Evolutionary conservation across 2,888 invertebrate species (phyloP).

Genomic region (Parasteatoda lunata): DNA sequence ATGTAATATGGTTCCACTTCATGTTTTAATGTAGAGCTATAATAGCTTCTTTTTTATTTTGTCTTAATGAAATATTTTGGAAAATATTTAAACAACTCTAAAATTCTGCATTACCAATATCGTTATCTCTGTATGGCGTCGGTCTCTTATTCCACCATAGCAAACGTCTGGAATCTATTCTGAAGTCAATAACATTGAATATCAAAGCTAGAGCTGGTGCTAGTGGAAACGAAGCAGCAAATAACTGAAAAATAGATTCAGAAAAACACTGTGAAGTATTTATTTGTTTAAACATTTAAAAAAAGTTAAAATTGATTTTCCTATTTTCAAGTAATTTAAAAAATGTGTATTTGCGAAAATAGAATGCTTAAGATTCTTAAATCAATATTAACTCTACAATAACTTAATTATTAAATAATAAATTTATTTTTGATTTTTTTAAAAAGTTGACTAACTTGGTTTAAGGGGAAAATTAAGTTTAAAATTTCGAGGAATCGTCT

Average conservation of each 20-base stretch:
- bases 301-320: too few species aligned
- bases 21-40: too few species aligned
- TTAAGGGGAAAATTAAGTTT: neutral
- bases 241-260: slow-evolving; percentile 73
- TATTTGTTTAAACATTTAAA: neutral
- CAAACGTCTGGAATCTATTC: slow-evolving; percentile 75
- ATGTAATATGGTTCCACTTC: too few species aligned
- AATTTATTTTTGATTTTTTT: neutral
- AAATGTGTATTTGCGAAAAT: too few species aligned
- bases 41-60: too few species aligned
- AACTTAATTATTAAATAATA: neutral
- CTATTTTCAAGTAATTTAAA: too few species aligned
- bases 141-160: slow-evolving; percentile 76
- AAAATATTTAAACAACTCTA: neutral
- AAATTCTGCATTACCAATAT: slow-evolving; percentile 73
- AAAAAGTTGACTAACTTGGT: neutral
- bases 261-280: neutral
- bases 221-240: slow-evolving; percentile 76
- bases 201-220: slow-evolving; percentile 76
- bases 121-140: slow-evolving; percentile 74
- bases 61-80: too few species aligned
- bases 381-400: neutral
- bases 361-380: too few species aligned
- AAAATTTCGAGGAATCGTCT: neutral
- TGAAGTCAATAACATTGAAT: slow-evolving; percentile 75